Conservation (phyloP, 2,888 invertebrate species). For the Oscheius sp. region DNA sequence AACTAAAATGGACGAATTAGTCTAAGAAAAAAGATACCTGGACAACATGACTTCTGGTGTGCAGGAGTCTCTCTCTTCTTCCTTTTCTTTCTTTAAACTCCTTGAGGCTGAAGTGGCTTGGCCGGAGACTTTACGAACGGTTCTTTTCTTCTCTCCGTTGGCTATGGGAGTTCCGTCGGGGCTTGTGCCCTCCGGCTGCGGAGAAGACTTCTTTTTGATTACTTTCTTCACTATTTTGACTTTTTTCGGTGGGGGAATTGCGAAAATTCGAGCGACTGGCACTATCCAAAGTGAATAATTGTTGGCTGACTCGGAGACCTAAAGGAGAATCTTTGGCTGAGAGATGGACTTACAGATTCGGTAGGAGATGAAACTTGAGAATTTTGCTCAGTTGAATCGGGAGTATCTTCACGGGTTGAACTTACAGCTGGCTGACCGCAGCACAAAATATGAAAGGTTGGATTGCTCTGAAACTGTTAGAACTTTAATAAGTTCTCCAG, state of each 20-base stretch:
- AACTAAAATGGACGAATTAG: background rate
- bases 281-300: constrained; percentile 57
- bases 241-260: constrained; percentile 54
- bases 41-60: background rate
- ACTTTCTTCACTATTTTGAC: constrained; percentile 53
- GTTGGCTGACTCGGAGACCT: constrained; percentile 38
- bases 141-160: constrained; percentile 15
- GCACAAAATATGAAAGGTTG: constrained; percentile 46
- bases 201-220: constrained; percentile 47
- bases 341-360: constrained; percentile 35
- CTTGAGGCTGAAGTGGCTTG: background rate
- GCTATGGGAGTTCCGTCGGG: background rate
- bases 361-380: constrained; percentile 50
- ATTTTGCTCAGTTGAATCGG: constrained; percentile 50
- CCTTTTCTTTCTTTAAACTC: background rate
- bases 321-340: background rate
- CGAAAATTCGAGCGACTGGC: constrained; percentile 53
- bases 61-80: constrained; percentile 2
- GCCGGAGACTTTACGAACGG: constrained; percentile 6
- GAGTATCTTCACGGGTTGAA: constrained; percentile 46
- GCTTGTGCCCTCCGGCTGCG: constrained; percentile 17
- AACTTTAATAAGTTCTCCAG: background rate
- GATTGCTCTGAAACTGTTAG: constrained; percentile 38
- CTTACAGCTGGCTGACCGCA: constrained; percentile 34
- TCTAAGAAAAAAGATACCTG: background rate